Conservation (phyloP, 2,797 vertebrate species). For the Manis pentadactyla region DNA sequence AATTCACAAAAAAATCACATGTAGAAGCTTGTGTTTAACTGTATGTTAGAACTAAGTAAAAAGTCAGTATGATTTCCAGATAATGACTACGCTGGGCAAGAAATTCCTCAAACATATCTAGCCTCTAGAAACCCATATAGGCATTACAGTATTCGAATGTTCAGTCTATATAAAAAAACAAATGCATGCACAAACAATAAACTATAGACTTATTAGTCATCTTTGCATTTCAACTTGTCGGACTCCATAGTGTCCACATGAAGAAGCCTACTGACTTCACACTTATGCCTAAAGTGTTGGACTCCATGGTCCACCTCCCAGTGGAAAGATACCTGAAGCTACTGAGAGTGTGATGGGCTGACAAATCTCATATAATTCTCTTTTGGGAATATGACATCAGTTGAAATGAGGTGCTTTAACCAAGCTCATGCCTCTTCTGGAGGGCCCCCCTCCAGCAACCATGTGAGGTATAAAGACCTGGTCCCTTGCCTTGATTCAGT, state of each 20-base stretch:
- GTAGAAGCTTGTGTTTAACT: background rate
- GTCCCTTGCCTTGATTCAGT: background rate
- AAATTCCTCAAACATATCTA: background rate
- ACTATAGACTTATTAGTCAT: background rate
- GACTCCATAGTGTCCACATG: accelerated
- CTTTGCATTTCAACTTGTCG: background rate
- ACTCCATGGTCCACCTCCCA: accelerated
- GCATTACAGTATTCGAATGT: background rate
- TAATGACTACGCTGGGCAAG: background rate
- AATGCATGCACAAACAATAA: background rate
- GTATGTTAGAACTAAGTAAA: background rate
- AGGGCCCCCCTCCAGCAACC: background rate
- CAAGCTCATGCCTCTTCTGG: background rate
- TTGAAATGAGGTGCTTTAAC: background rate
- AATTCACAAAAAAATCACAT: background rate
- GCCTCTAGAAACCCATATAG: background rate
- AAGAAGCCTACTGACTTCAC: background rate
- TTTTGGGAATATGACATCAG: background rate
- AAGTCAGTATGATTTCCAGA: background rate
- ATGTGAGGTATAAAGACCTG: background rate
- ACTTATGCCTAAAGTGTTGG: background rate
- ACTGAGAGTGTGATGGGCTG: background rate
- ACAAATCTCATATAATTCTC: background rate
- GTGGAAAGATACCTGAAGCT: background rate
- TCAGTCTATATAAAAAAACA: background rate